Evolutionary conservation across 2,797 vertebrate species (phyloP), one percentile per base, ranked within the genome.

Genomic region (Onychomys torridus): DNA sequence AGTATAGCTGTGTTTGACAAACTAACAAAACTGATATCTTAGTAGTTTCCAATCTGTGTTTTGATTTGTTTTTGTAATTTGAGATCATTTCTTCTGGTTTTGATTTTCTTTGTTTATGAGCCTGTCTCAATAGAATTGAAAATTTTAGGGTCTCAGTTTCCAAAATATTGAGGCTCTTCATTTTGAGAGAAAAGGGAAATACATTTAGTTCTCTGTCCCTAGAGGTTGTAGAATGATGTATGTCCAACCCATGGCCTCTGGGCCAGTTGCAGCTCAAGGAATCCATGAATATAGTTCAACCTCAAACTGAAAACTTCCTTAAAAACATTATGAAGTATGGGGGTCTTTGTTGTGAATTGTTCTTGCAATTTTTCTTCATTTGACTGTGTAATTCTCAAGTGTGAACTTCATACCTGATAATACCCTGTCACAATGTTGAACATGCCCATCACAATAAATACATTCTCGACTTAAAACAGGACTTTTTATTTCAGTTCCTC

Each of bases 31-130:
- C 1, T 86, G 9, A 19, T 92, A 19, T 83, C 25, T 82, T 73
- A 77, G n/a, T 89, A 92, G 63, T 14, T 84, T 32, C 40, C 92
- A 93, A 59, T 94, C 46, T 83, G 40, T 61, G 32, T 79, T 77
- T 85, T 77, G 27, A 29, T 82, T n/a, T 93, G 23, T 49, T 93
- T 14, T 37, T 93, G 46, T 61, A 92, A 84, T 84, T 91, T 11
- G 13, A 84, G 16, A 32, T 89, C 3, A 73, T 87, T 83, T 92
- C 40, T 73, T 92, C 40, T 90, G 40, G 32, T 32, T 94, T 94
- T 87, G 25, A 43, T 90, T 52, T 90, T 46, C 11, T 89, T 93
- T 43, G 10, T 11, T 86, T 81, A 77, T n/a, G 34, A 77, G n/a
- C 12, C 90, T 49, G 37, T 90, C 82, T 46, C 25, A 13, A 63